Conservation (phyloP, 2,888 invertebrate genomes). For the Lasioglossum lativentre region DNA sequence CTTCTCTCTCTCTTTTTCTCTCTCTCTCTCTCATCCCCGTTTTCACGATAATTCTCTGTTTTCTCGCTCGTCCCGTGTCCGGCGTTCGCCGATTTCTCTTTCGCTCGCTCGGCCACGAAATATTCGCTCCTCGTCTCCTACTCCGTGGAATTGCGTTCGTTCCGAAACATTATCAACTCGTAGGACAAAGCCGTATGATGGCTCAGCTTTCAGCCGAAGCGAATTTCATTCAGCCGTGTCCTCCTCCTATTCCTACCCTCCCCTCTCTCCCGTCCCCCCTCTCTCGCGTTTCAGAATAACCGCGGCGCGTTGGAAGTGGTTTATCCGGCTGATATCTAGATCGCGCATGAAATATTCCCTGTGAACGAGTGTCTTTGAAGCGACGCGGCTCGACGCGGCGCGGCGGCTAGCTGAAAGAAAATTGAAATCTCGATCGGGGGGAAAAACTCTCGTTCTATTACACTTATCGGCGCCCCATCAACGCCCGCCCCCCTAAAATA, state of each 20-base stretch:
- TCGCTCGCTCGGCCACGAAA: constrained; percentile 7
- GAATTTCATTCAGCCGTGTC: constrained; percentile 59
- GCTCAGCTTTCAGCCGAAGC: constrained; percentile 56
- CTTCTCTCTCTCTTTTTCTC: constrained; percentile 17
- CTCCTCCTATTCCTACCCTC: not conserved
- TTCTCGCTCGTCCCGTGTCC: not conserved
- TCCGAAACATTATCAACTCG: constrained; percentile 68
- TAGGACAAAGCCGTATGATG: constrained; percentile 64
- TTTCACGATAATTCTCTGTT: constrained; percentile 8
- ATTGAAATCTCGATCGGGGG: constrained; percentile 26
- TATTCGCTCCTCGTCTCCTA: constrained; percentile 28
- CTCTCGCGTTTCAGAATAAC: constrained; percentile 4
- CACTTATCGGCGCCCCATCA: not conserved
- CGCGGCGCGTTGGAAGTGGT: constrained; percentile 30
- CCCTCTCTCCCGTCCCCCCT: too few species aligned
- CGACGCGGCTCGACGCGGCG: too few species aligned
- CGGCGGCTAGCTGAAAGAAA: constrained; percentile 10
- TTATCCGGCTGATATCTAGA: constrained; percentile 52
- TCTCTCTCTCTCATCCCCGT: not conserved
- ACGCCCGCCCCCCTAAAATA: not conserved
- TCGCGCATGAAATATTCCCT: constrained; percentile 42
- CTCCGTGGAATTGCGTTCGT: constrained; percentile 43
- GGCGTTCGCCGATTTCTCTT: constrained; percentile 17
- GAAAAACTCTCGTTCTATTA: not conserved
- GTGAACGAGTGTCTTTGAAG: constrained; percentile 13